Evolutionary conservation across 2,113 vertebrate genomes (phyloP).

Genomic region (Cheirogaleus medius): DNA sequence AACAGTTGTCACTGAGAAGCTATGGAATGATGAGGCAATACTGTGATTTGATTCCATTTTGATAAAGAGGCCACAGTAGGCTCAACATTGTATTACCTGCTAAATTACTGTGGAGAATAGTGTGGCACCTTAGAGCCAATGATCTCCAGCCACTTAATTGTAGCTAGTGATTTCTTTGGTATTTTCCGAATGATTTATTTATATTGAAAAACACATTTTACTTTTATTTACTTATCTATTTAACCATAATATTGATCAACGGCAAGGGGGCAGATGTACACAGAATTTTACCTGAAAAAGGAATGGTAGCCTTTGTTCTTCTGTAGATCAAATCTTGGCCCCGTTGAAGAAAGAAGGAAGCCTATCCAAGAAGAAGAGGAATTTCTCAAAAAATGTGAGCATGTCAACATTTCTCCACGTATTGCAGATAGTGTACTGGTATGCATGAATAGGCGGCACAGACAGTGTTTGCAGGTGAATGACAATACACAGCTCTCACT

Average conservation of each 20-base stretch:
- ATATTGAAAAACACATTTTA: background rate
- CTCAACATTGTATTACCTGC: slow-evolving; percentile 11
- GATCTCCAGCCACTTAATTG: slow-evolving; percentile 30
- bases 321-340: slow-evolving; percentile 25
- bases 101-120: slow-evolving; percentile 22
- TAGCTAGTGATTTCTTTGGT: slow-evolving; percentile 7
- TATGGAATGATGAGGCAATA: background rate
- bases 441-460: background rate
- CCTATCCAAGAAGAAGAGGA: background rate
- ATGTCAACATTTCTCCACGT: background rate
- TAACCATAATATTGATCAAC: slow-evolving; percentile 15
- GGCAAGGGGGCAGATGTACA: background rate
- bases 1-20: background rate
- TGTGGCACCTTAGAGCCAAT: background rate
- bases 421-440: background rate
- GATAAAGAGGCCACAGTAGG: background rate
- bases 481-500: slow-evolving; percentile 1
- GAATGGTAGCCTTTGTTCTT: background rate
- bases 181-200: slow-evolving; percentile 41
- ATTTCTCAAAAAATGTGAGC: slow-evolving; percentile 41
- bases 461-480: slow-evolving; percentile 28
- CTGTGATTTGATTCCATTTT: slow-evolving; percentile 10
- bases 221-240: slow-evolving; percentile 1
- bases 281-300: background rate
- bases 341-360: slow-evolving; percentile 44